Evolutionary conservation across 2,113 vertebrate species (phyloP).

Genomic region (Peromyscus californicus): DNA sequence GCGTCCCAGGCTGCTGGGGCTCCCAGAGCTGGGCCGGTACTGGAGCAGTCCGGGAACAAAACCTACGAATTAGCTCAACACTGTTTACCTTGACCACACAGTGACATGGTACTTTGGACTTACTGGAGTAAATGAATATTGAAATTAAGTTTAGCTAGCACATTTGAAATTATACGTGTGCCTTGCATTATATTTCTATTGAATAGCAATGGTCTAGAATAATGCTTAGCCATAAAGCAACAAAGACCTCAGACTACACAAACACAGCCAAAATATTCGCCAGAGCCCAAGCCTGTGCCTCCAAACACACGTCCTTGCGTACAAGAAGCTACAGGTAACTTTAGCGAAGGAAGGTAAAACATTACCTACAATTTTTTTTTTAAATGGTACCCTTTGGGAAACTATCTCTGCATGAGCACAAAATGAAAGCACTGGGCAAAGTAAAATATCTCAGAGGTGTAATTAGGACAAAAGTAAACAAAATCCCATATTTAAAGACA

Average conservation of each 20-base stretch:
- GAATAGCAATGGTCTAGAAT: conserved; percentile 22
- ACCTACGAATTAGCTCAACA: not conserved
- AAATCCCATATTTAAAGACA: conserved; percentile 69
- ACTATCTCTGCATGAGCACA: conserved; percentile 47
- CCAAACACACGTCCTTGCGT: conserved; percentile 35
- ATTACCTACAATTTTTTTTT: not conserved
- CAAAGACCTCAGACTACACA: not conserved
- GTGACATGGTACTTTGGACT: conserved; percentile 28
- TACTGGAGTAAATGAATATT: conserved; percentile 29
- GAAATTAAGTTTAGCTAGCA: conserved; percentile 32
- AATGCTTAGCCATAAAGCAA: conserved; percentile 28
- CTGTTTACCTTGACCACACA: not conserved
- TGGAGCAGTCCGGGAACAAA: not conserved
- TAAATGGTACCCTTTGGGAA: conserved; percentile 64
- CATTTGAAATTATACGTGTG: conserved; percentile 28
- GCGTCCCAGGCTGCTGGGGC: not conserved
- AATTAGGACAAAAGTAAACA: conserved; percentile 78
- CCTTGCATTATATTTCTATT: not conserved
- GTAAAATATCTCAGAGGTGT: conserved; percentile 69
- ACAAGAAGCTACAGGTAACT: conserved; percentile 35
- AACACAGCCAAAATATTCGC: not conserved
- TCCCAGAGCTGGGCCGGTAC: not conserved
- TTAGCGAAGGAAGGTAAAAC: not conserved
- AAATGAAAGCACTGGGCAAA: conserved; percentile 75
- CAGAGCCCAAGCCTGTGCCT: not conserved